Percentiles rank a stretch among this genome's conserved stretches.
phyloP scores from a whole-genome alignment of 2,888 invertebrate species.

The Desoria tigrina region DNA sequence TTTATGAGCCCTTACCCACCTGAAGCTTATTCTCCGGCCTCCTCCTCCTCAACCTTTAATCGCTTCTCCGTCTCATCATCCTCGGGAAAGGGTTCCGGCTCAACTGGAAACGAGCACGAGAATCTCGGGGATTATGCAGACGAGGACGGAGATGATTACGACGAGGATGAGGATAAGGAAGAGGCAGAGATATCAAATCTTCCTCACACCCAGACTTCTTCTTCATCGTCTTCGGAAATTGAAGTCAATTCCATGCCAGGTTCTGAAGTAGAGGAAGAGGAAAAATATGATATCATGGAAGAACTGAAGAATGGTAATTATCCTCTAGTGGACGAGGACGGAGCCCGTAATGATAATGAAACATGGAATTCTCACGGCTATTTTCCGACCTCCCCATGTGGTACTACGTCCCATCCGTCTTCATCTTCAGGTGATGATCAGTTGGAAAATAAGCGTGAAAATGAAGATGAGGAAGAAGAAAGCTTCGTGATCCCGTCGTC shows the following conservation, averaged over 20 bases:
- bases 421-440: conserved; percentile 10
- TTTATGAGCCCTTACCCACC: conserved; percentile 43
- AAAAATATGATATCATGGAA: conserved; percentile 10
- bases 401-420: conserved; percentile 17
- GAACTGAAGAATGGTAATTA: conserved; percentile 27
- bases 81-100: conserved; percentile 13
- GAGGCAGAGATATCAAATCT: conserved; percentile 20
- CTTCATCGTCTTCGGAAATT: too few species aligned
- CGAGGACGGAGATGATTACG: conserved; percentile 23
- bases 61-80: conserved; percentile 22
- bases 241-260: not conserved
- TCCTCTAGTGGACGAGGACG: not conserved
- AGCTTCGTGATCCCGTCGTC: conserved; percentile 29
- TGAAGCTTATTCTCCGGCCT: conserved; percentile 34
- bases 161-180: conserved; percentile 27
- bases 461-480: conserved; percentile 22
- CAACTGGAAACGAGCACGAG: conserved; percentile 11
- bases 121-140: conserved; percentile 16
- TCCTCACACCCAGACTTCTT: conserved; percentile 16
- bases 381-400: conserved; percentile 35
- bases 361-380: conserved; percentile 49
- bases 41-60: conserved; percentile 29
- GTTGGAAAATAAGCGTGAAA: conserved; percentile 32
- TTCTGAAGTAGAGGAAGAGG: not conserved
- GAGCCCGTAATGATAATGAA: conserved; percentile 19